Evolutionary conservation across 2,888 invertebrate genomes (phyloP), one percentile per base, ranked within the genome.

Genomic region (Julus scandinavius): DNA sequence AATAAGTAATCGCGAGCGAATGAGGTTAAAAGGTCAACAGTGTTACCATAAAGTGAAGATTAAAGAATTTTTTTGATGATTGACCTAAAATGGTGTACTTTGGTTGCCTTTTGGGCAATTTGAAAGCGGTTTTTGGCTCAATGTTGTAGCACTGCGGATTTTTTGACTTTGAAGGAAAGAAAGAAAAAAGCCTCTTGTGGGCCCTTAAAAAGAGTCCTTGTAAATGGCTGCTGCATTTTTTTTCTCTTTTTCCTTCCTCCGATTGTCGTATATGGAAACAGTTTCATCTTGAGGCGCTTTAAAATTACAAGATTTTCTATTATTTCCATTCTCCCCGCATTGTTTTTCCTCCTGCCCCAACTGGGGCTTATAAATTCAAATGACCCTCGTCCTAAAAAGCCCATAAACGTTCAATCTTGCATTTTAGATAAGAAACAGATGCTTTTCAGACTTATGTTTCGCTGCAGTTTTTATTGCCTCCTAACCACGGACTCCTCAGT

Each of bases 251-350:
- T 49, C 49, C 49, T 13, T 49, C 13, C 20, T 20, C 13, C 20
- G 5, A n/a, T 1, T 5, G 63, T 63, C 63, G 63, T 54, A 15
- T 54, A 9, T 1, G 11, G 54, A 29, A 29, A 29, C 29, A 29
- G 29, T 49, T 49, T 49, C 49, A 49, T 49, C 49, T 49, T 9
- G 49, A 49, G 63, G n/a, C 20, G 20, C 58, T 63, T 63, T 63
- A 63, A 63, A 63, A 63, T 63, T 63, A 63, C 63, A 63, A 63
- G 63, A 63, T 63, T 63, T 63, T 63, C n/a, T 63, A 63, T 63
- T 63, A 63, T 63, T 63, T 63, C 5, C 20, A 63, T 63, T 3
- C 29, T 29, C 1, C 29, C 63, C 6, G 13, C 63, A 63, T 63
- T 63, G 63, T 49, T 63, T 63, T 63, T n/a, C n/a, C 20, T 5